Conservation (phyloP, 2,113 vertebrate genomes). For the Cynocephalus volans region DNA sequence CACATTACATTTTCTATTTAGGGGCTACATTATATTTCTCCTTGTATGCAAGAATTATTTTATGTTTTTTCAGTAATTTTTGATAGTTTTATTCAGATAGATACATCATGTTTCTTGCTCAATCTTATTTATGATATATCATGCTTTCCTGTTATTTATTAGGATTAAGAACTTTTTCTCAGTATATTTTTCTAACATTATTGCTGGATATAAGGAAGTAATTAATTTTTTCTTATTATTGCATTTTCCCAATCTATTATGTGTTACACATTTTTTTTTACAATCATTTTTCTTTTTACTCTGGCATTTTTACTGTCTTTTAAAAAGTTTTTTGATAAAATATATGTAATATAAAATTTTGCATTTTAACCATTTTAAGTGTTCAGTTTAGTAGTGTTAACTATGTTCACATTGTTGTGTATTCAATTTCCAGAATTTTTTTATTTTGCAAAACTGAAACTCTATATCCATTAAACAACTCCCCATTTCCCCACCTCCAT, state of each 20-base stretch:
- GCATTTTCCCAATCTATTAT: not conserved
- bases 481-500: not conserved
- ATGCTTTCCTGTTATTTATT: not conserved
- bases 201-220: not conserved
- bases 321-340: slow-evolving; percentile 7
- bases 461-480: not conserved
- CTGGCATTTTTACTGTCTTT: not conserved
- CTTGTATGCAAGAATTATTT: not conserved
- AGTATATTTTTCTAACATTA: not conserved
- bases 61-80: not conserved
- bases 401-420: not conserved
- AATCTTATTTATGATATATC: slow-evolving; percentile 1
- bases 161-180: slow-evolving; percentile 4
- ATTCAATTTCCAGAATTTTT: not conserved
- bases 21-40: not conserved
- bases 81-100: not conserved
- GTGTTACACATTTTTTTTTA: not conserved
- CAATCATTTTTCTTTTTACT: not conserved
- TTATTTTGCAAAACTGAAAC: not conserved
- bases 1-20: slow-evolving; percentile 4
- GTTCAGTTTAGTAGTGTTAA: not conserved
- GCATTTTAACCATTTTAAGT: not conserved
- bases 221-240: slow-evolving; percentile 34
- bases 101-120: slow-evolving; percentile 7
- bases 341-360: not conserved